Base-by-base conservation (phyloP, 2,113 vertebrate species). In the Arothron firmamentum region DNA sequence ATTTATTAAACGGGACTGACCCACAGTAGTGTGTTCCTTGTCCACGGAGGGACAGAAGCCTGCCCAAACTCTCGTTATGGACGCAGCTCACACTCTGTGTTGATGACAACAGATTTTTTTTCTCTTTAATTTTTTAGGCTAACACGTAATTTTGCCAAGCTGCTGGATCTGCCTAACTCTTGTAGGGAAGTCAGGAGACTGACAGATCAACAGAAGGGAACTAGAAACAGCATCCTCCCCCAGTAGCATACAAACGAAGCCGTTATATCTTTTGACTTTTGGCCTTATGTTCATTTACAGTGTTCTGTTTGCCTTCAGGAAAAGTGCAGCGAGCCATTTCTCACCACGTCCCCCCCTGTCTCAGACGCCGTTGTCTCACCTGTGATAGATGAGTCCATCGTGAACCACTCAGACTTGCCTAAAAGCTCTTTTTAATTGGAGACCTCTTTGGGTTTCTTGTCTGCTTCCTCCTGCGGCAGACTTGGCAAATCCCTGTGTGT, bases 1-100 rank as follows among this genome's bases (percentile, higher is more conserved):
- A 81, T 81, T 81, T 72, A 78, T 74, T 78, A 66, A 84, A 85
- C 61, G 65, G 67, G 62, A 71, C 68, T 62, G 79, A 81, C 81
- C 83, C 56, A 18, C 63, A 57, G 63, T 67, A 43, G 28, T 47
- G 49, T 56, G 56, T 59, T 68, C 56, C 60, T 56, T 34, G 48
- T 75, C 72, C 66, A 45, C 9, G 59, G 63, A 63, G 65, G 57
- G 62, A 59, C 9, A 41, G 72, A 55, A 14, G 43, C 51, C 59
- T 42, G 58, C 71, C 65, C 71, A 76, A 65, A 78, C 74, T 41
- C 55, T 79, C 69, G 70, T 74, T 75, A 70, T 62, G 60, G 48
- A 49, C 23, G 62, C 65, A 59, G 72, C 74, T 77, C 69, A 62
- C 51, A 79, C 61, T 48, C 68, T 49, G 59, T 55, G 61, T 60